Evolutionary conservation across 2,888 invertebrate species (phyloP).

Genomic region (Parelbella ahira): DNA sequence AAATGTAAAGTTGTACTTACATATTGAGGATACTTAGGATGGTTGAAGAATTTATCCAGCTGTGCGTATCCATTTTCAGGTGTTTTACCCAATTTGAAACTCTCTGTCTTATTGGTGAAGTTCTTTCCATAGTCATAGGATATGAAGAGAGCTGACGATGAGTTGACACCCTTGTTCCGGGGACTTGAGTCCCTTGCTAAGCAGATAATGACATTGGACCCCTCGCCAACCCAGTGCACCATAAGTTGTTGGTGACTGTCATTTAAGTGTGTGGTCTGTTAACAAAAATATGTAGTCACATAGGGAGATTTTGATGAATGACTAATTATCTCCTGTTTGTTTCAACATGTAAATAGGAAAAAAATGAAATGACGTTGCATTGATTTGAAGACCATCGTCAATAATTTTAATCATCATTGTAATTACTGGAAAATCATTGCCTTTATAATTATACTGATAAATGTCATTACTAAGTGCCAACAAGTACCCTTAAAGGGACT

Average conservation of each 20-base stretch:
- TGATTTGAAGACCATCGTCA: too few species aligned
- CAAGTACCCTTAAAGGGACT: too few species aligned
- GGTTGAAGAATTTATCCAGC: conserved; percentile 91
- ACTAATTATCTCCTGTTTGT: not conserved
- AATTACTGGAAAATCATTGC: too few species aligned
- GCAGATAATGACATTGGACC: conserved; percentile 92
- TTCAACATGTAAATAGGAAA: too few species aligned
- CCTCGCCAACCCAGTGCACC: conserved; percentile 96
- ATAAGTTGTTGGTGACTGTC: conserved; percentile 94
- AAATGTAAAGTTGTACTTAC: conserved; percentile 83
- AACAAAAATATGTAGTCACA: too few species aligned
- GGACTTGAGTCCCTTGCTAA: conserved; percentile 87
- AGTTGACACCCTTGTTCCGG: conserved; percentile 73
- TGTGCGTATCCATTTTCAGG: conserved; percentile 82
- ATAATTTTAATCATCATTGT: too few species aligned
- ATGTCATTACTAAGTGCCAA: too few species aligned
- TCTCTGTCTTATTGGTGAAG: conserved; percentile 87
- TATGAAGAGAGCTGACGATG: conserved; percentile 90
- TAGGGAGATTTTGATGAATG: too few species aligned
- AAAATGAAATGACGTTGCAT: too few species aligned
- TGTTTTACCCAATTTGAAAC: conserved; percentile 80
- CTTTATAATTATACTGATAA: too few species aligned
- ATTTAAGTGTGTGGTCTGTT: conserved; percentile 87
- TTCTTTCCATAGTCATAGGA: conserved; percentile 93
- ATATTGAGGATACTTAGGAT: conserved; percentile 88